Percentiles rank a stretch among this genome's conserved stretches.
These are phyloP conservation scores for Gymnogyps californianus DNA, from an alignment of 2,113 vertebrate genomes.

Conservation along the genomic window DNA sequence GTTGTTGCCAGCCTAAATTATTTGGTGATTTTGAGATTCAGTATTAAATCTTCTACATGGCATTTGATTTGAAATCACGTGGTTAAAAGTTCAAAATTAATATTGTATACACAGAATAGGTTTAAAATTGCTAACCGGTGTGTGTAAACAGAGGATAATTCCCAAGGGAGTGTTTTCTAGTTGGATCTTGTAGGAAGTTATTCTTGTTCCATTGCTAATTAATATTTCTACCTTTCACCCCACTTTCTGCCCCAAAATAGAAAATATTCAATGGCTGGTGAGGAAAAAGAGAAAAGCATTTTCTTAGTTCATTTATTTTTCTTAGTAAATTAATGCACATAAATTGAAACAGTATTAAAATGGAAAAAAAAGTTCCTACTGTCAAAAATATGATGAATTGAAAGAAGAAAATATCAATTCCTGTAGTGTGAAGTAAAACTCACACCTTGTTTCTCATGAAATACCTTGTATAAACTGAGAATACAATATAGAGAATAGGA, in stretches of 20 bases:
- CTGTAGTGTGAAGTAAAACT: not conserved
- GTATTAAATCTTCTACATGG: not conserved
- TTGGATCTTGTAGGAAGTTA: not conserved
- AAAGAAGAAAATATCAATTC: not conserved
- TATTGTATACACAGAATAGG: not conserved
- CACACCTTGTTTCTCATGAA: not conserved
- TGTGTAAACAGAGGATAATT: not conserved
- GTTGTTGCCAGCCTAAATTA: not conserved
- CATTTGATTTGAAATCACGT: not conserved
- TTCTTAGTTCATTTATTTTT: not conserved
- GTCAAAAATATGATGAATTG: not conserved
- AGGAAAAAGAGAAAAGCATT: not conserved
- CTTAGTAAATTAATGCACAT: not conserved
- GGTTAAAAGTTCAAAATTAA: not conserved
- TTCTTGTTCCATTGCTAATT: not conserved
- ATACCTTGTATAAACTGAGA: not conserved
- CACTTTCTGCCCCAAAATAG: not conserved
- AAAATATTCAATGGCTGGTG: not conserved
- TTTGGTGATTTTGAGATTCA: not conserved
- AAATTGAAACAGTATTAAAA: not conserved
- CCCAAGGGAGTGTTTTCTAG: not conserved
- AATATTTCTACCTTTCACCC: not conserved
- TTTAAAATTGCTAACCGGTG: not conserved
- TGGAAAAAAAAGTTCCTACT: not conserved
- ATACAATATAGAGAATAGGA: not conserved